Percentiles rank a stretch among this genome's conserved stretches.
Conservation (phyloP, 2,888 invertebrate genomes). For the Nemotelus pantherinus region DNA sequence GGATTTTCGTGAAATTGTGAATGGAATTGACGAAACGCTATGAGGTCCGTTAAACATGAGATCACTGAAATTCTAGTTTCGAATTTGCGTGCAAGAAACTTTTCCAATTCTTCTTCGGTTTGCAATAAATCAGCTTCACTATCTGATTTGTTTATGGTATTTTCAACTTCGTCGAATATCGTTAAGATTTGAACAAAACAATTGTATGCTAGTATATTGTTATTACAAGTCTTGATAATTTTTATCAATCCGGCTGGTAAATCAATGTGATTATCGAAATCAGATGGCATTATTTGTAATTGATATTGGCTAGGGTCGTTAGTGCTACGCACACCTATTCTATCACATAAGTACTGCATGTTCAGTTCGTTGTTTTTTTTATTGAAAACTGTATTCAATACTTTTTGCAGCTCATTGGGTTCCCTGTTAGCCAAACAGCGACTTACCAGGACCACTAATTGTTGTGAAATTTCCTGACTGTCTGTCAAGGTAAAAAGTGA, state of each 20-base stretch:
- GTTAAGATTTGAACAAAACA: constrained; percentile 58
- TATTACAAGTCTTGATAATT: constrained; percentile 55
- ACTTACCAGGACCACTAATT: constrained; percentile 54
- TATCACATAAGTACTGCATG: constrained; percentile 55
- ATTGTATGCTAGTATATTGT: constrained; percentile 59
- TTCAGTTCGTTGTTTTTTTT: constrained; percentile 9
- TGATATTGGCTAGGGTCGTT: constrained; percentile 46
- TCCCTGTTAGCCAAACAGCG: constrained; percentile 60
- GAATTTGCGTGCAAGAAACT: constrained; percentile 57
- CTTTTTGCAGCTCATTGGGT: constrained; percentile 54
- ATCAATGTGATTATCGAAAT: constrained; percentile 52
- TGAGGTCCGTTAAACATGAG: constrained; percentile 58
- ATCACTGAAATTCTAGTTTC: constrained; percentile 58
- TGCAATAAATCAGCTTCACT: constrained; percentile 55
- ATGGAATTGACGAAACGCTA: constrained; percentile 59
- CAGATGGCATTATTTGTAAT: constrained; percentile 54
- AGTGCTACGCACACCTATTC: constrained; percentile 53
- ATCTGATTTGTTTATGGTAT: constrained; percentile 49
- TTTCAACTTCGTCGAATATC: constrained; percentile 39
- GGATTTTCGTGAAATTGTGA: constrained; percentile 58
- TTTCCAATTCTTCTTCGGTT: constrained; percentile 57
- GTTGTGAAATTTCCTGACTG: constrained; percentile 45
- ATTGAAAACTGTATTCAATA: constrained; percentile 54
- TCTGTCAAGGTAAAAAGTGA: constrained; percentile 54
- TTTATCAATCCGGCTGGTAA: constrained; percentile 50